phyloP scores from a whole-genome alignment of 2,888 invertebrate genomes.

The Drosophila hamatofila region DNA sequence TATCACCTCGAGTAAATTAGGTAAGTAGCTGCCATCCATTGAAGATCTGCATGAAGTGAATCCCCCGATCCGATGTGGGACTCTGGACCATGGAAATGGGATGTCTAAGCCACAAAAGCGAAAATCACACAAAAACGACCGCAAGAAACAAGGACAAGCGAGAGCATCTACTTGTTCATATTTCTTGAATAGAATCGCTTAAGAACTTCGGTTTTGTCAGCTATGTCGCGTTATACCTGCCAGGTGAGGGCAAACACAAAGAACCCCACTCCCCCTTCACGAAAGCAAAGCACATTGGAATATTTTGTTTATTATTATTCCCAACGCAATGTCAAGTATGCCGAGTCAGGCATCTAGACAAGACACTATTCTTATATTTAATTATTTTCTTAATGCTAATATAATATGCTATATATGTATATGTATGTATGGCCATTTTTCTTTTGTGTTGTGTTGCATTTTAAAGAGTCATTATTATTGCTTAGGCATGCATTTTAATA shows the following conservation, averaged over 20 bases:
- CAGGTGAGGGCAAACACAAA: slow-evolving; percentile 35
- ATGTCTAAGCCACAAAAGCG: slow-evolving; percentile 38
- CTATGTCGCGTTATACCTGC: slow-evolving; percentile 38
- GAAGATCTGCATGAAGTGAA: slow-evolving; percentile 57
- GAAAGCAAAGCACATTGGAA: slow-evolving; percentile 3
- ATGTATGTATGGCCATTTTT: too few species aligned
- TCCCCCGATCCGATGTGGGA: not conserved
- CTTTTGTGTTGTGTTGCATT: too few species aligned
- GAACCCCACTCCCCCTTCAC: not conserved
- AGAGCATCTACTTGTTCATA: slow-evolving; percentile 32
- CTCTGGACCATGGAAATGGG: slow-evolving; percentile 35
- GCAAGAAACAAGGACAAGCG: slow-evolving; percentile 41
- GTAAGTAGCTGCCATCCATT: slow-evolving; percentile 64
- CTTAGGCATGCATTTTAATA: not conserved
- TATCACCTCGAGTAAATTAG: slow-evolving; percentile 66
- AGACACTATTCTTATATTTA: not conserved
- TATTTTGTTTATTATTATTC: slow-evolving; percentile 29
- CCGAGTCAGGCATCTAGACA: not conserved
- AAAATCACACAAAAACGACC: slow-evolving; percentile 58
- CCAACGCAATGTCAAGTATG: slow-evolving; percentile 1
- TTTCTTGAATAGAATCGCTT: slow-evolving; percentile 65
- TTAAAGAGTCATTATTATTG: too few species aligned
- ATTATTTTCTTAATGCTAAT: not conserved
- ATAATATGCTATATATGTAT: not conserved
- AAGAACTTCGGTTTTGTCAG: slow-evolving; percentile 58